Base-by-base conservation (phyloP, 2,797 vertebrate genomes). In the Prunella strophiata region DNA sequence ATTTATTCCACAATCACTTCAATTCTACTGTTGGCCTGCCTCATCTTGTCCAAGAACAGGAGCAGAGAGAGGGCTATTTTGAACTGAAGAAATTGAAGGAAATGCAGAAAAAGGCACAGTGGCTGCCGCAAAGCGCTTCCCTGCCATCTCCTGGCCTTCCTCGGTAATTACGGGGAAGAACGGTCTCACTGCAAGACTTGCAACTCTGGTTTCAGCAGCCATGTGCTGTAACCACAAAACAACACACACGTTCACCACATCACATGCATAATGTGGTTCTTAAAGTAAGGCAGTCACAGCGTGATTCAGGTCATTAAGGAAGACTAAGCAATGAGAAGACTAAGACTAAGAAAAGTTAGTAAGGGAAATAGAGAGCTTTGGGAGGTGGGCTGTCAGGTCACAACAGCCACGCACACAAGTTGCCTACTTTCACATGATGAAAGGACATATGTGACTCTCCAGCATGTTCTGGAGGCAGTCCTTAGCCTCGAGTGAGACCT, bases 61-160 rank as follows among this genome's bases (percentile, higher is more conserved):
- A 85, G 23, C 40, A 5, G 16, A 48, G 11, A 0, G 2, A 74
- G 8, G n/a, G 15, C 9, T 7, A 10, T 1, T 52, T 26, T 9
- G 4, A 67, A 43, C 23, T 3, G 40, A 66, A 85, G 3, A 21
- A 52, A 50, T 1, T 6, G 25, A 42, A 7, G 10, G 9, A 42
- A 23, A 29, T 3, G n/a, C 45, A 61, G 13, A 14, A 45, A 61
- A 32, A 6, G 7, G 13, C 32, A 21, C 3, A 9, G n/a, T 1
- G 27, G 8, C 42, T 17, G n/a, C 5, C 10, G 29, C 40, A 3
- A 16, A 25, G 32, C 4, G n/a, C 48, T 91, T 78, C 63, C 26
- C 82, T 91, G 93, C 91, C 95, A 84, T 65, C 96, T 88, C 10
- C 66, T 48, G 94, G 91, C 18, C 14, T 42, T n/a, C 21, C 17